phyloP scores from a whole-genome alignment of 2,113 vertebrate genomes.

The Larimichthys polyactis region DNA sequence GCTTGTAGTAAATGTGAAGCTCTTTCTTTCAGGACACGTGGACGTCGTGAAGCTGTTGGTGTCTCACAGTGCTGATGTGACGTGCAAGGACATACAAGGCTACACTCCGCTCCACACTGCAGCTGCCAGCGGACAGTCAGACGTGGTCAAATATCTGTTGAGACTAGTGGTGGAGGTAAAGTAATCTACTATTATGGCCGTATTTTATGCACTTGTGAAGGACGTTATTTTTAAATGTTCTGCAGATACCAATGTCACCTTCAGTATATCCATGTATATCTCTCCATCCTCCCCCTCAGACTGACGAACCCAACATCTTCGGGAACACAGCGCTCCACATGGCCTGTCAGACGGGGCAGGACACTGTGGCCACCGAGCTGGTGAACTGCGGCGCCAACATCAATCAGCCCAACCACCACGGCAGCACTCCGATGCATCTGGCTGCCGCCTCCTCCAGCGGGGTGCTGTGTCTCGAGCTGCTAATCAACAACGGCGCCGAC shows the following conservation, averaged over 20 bases:
- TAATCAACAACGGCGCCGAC: constrained; percentile 95
- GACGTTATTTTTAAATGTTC: neutral
- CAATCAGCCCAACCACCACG: constrained; percentile 91
- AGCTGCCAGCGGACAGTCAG: constrained; percentile 91
- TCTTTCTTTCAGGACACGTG: constrained; percentile 87
- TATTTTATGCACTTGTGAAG: neutral
- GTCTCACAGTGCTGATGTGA: constrained; percentile 88
- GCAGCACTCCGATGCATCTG: constrained; percentile 94
- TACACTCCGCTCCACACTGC: constrained; percentile 95
- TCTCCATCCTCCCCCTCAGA: constrained; percentile 76
- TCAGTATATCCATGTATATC: neutral
- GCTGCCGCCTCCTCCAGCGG: constrained; percentile 95
- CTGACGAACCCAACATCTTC: constrained; percentile 91
- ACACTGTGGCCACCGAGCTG: constrained; percentile 92
- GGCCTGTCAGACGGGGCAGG: constrained; percentile 94
- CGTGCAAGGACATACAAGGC: constrained; percentile 92
- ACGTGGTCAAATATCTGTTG: constrained; percentile 91
- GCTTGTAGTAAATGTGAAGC: constrained; percentile 2
- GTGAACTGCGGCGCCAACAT: constrained; percentile 94
- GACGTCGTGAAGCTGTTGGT: constrained; percentile 94
- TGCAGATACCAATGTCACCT: neutral
- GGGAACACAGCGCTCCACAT: constrained; percentile 98
- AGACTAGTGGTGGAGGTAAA: constrained; percentile 91
- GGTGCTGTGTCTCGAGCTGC: constrained; percentile 93
- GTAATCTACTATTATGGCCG: neutral